A percentile compares a stretch with the other conserved stretches of the same genome.
Conservation (phyloP, 2,888 invertebrate genomes). For the Sepioteuthis lessoniana region DNA sequence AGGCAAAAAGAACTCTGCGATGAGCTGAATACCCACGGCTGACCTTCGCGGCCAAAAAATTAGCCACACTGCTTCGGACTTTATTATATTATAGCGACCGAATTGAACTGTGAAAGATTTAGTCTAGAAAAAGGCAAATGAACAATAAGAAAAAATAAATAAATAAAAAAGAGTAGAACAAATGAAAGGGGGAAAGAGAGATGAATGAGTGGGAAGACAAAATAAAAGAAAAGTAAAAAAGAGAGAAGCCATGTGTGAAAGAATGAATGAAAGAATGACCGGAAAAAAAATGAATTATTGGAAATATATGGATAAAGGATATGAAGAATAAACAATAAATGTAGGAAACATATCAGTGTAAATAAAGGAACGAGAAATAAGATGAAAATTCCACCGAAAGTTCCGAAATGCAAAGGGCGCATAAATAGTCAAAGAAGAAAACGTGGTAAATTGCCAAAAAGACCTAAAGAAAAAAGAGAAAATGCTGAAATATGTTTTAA, state of each 20-base stretch:
- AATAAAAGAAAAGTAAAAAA: background rate
- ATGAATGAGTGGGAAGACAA: background rate
- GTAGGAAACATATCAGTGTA: background rate
- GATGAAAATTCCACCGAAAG: background rate
- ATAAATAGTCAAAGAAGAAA: background rate
- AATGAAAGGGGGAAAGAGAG: background rate
- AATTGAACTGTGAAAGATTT: slow-evolving; percentile 16
- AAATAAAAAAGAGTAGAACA: background rate
- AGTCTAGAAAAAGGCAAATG: background rate
- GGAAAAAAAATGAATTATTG: background rate
- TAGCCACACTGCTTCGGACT: background rate
- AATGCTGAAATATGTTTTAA: no score
- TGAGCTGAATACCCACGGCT: slow-evolving; percentile 6
- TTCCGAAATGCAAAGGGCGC: background rate
- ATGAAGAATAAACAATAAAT: no score
- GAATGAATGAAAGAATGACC: background rate
- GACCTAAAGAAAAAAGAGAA: no score
- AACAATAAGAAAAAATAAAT: background rate
- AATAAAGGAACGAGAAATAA: background rate
- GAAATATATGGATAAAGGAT: no score
- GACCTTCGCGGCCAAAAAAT: slow-evolving; percentile 33
- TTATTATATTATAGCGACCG: background rate
- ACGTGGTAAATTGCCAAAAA: no score
- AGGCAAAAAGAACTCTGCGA: background rate
- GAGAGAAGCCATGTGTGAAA: background rate